Percentiles rank a stretch among this genome's conserved stretches.
phyloP scores from a whole-genome alignment of 1,140 invertebrate species.

The Caenorhabditis latens region DNA sequence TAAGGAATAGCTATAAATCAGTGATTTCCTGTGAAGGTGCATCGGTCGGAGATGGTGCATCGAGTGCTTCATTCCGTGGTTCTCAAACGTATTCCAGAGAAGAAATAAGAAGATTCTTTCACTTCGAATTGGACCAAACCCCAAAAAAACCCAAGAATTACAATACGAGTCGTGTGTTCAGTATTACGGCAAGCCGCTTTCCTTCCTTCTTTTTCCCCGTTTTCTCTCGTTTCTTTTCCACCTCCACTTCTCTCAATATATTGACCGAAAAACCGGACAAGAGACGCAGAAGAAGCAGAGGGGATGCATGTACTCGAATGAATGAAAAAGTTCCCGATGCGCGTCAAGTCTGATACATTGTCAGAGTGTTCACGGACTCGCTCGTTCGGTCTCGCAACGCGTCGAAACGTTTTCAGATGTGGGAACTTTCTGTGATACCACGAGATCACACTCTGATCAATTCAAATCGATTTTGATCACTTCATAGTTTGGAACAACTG shows the following conservation, averaged over 20 bases:
- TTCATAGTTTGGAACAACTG: too few species aligned
- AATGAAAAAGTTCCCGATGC: neutral
- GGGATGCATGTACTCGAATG: neutral
- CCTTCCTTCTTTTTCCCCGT: conserved; percentile 18
- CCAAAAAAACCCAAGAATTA: neutral
- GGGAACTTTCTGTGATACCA: neutral
- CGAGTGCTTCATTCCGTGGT: too few species aligned
- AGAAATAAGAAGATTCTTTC: neutral
- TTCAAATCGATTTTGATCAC: too few species aligned
- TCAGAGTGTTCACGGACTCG: conserved; percentile 18
- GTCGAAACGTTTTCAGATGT: conserved; percentile 4
- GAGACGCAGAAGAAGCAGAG: conserved; percentile 12
- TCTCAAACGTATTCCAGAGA: neutral
- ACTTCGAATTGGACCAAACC: too few species aligned
- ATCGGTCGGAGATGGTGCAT: too few species aligned
- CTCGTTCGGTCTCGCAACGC: conserved; percentile 21
- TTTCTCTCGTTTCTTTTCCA: neutral
- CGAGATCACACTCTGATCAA: too few species aligned
- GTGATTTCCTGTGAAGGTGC: too few species aligned
- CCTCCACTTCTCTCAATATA: neutral
- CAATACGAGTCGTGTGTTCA: conserved; percentile 48
- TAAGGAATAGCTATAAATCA: too few species aligned
- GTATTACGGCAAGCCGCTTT: conserved; percentile 45
- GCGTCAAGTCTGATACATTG: neutral
- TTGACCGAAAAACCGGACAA: conserved; percentile 32